Base-by-base conservation (phyloP, 2,797 vertebrate species). In the Sternotherus odoratus region DNA sequence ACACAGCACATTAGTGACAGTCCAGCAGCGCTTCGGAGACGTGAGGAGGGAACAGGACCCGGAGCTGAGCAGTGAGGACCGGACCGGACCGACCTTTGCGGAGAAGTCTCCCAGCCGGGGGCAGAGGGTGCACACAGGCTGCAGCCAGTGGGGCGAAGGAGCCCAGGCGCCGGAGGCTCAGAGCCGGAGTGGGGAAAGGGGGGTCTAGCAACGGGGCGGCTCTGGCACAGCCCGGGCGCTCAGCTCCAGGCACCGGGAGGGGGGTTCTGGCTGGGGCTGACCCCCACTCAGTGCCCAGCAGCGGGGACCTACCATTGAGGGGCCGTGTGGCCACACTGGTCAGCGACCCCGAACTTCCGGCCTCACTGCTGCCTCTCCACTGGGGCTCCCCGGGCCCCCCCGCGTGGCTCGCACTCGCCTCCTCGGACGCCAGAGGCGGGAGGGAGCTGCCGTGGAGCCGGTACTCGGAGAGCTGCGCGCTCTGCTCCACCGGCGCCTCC, bases 261-360 rank as follows among this genome's bases (percentile, higher is more conserved):
- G n/a, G 17, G 9, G 5, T n/a, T 17, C 17, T 21, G 60, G 8
- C 63, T 1, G 4, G 33, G 17, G 63, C 63, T 10, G 63, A n/a
- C 63, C n/a, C 63, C 16, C n/a, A 10, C n/a, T 36, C 9, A 4
- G 57, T 57, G 56, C 57, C 63, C 33, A 3, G n/a, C 19, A 24
- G 46, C 15, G 24, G 36, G n/a, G 51, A 97, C 98, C 46, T 98
- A 99, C 99, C 99, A 46, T 99, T 98, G 54, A 98, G 97, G 2
- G 98, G 97, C 46, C 98, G 98, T 92, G 97, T 91, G 82, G 97
- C 97, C 24, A 98, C 86, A 95, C 90, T 96, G 80, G 77, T 95
- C 36, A 97, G 43, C 8, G 97, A 79, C 51, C 93, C 93, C 53
- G 46, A 79, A 91, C 97, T 96, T 94, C 95, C 95, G 43, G 95